These are phyloP conservation scores for Gallinago paraguaiae DNA, from an alignment of 2,113 vertebrate genomes.

Conservation along the genomic window DNA sequence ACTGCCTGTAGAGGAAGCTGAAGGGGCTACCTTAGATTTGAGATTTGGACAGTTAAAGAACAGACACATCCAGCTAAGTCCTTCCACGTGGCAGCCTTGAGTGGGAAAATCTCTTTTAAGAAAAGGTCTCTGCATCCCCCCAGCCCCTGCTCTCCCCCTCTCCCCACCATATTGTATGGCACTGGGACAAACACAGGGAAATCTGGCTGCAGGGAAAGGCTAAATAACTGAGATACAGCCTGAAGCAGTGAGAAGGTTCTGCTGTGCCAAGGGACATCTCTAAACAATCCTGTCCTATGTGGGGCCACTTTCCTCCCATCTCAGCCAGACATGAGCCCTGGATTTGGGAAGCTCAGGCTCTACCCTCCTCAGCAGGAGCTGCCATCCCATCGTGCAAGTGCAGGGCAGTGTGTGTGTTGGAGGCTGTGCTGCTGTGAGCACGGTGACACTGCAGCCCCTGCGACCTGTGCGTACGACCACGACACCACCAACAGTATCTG, in stretches of 20 bases:
- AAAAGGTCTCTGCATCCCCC: neutral
- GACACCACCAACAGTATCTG: neutral
- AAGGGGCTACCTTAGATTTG: neutral
- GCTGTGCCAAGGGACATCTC: neutral
- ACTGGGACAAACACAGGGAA: neutral
- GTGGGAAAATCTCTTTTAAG: neutral
- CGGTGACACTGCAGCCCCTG: fast-evolving
- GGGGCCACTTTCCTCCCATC: no score
- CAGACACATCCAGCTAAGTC: neutral
- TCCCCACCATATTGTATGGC: fast-evolving
- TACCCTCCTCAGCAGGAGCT: neutral
- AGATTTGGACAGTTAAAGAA: neutral
- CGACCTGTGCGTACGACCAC: fast-evolving
- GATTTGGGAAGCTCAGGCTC: neutral
- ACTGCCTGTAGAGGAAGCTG: neutral
- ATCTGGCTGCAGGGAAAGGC: neutral
- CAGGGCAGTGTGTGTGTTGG: neutral
- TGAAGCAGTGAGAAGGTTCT: neutral
- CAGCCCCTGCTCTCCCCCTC: neutral
- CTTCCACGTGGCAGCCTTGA: neutral
- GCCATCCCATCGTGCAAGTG: fast-evolving
- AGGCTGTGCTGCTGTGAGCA: neutral
- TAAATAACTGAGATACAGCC: fast-evolving
- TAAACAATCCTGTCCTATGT: neutral
- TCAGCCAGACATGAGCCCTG: neutral